These are phyloP conservation scores for Epistrophella euchroma DNA, from an alignment of 2,888 invertebrate species.

Conservation along the genomic window DNA sequence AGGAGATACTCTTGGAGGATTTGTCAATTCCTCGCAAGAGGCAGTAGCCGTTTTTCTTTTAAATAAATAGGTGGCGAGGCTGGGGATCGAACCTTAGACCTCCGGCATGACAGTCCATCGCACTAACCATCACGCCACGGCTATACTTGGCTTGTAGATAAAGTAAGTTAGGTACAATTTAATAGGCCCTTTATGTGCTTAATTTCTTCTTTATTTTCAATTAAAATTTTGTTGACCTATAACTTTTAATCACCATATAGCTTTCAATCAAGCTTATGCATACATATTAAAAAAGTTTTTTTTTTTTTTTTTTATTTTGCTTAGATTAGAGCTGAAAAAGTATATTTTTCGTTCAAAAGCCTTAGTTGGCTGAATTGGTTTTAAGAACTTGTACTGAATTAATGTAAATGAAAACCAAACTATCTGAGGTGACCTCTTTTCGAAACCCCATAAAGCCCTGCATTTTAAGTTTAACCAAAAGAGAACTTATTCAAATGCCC, in stretches of 20 bases:
- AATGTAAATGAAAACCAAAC: neutral
- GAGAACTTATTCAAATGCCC: neutral
- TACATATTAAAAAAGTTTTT: neutral
- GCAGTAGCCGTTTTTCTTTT: too few species aligned
- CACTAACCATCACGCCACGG: too few species aligned
- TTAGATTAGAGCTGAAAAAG: neutral
- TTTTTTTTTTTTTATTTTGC: neutral
- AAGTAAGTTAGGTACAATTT: neutral
- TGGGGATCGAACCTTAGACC: too few species aligned
- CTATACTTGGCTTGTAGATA: too few species aligned
- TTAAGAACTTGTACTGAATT: neutral
- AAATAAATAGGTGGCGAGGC: too few species aligned
- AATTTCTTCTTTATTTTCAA: too few species aligned
- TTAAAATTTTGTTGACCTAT: neutral
- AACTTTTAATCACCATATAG: neutral
- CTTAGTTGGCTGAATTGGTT: neutral
- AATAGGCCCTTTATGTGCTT: neutral
- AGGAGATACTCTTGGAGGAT: too few species aligned
- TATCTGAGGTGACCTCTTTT: neutral
- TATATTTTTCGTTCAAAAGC: neutral
- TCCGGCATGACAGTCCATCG: too few species aligned
- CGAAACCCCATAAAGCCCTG: neutral
- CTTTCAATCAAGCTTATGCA: neutral
- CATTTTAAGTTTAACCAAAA: neutral
- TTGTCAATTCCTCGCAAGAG: too few species aligned